phyloP scores from a whole-genome alignment of 1,140 invertebrate species.

The Spodoptera frugiperda region DNA sequence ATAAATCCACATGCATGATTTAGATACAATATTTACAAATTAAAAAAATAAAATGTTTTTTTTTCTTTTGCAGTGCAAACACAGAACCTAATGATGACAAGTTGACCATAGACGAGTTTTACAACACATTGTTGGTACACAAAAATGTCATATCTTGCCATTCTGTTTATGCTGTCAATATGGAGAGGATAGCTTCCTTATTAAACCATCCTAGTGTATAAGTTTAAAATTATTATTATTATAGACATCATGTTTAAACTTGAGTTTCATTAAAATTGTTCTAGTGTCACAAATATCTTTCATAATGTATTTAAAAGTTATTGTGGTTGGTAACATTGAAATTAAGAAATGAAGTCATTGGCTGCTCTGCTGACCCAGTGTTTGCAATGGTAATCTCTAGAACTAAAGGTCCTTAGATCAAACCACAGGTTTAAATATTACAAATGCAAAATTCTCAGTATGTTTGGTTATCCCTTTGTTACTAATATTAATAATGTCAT shows the following conservation, averaged over 20 bases:
- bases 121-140: slow-evolving; percentile 84
- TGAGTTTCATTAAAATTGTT: not conserved
- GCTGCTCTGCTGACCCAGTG: no score
- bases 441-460: no score
- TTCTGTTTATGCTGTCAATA: slow-evolving; percentile 87
- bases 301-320: no score
- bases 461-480: no score
- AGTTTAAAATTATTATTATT: slow-evolving; percentile 7
- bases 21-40: no score
- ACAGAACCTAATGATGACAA: slow-evolving; percentile 76
- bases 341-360: no score
- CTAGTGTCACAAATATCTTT: no score
- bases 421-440: no score
- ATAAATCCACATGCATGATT: not conserved
- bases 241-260: not conserved
- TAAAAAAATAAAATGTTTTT: not conserved
- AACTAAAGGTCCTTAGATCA: no score
- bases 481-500: no score
- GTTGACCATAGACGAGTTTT: slow-evolving; percentile 86
- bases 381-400: no score
- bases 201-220: slow-evolving; percentile 86
- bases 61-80: slow-evolving; percentile 75
- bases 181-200: slow-evolving; percentile 87
- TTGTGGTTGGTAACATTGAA: no score
- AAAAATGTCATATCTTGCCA: slow-evolving; percentile 87